Base-by-base conservation (phyloP, 1,140 invertebrate species). In the Phenacoccus solenopsis region DNA sequence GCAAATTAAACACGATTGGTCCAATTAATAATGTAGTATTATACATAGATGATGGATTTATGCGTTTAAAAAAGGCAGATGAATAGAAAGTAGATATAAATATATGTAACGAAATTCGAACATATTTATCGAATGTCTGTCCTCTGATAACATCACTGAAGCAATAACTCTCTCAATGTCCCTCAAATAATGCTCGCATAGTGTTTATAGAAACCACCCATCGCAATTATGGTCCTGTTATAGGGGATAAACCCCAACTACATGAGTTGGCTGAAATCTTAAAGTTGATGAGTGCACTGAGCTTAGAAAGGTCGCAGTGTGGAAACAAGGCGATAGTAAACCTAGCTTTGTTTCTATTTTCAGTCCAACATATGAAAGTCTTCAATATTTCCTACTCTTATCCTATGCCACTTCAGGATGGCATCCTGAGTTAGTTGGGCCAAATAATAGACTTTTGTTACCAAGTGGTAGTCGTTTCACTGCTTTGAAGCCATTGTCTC, bases 311-410 rank as follows among this genome's bases (percentile, higher is more conserved):
- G 38, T 49, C 3, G 38, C 3, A 2, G 20, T 49, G 20, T 49
- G 38, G 38, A 49, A 49, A 49, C 13, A n/a, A 49, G 30, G 30
- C 5, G 38, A 49, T 3, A 49, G 2, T 2, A 49, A 49, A n/a
- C 38, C 38, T n/a, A 49, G 38, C 20, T 9, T 2, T n/a, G 38
- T 49, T 49, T 49, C 38, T 2, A 49, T 49, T 49, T 49, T 49
- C 16, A 49, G 38, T n/a, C 16, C 16, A 9, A n/a, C 16, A 16
- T 49, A 49, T n/a, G 38, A 49, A 49, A 49, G 38, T 16, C 10
- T 70, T n/a, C 27, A 24, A 5, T 70, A 70, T 70, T 59, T 28
- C 0, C 16, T 70, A 9, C 27, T 70, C 3, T 70, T 67, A n/a
- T 28, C 59, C 12, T 9, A 70, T 28, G 59, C 57, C 4, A 16